Percentiles rank a stretch among this genome's conserved stretches.
These are phyloP conservation scores for Conopomorpha cramerella DNA, from an alignment of 1,140 invertebrate species.

Conservation along the genomic window DNA sequence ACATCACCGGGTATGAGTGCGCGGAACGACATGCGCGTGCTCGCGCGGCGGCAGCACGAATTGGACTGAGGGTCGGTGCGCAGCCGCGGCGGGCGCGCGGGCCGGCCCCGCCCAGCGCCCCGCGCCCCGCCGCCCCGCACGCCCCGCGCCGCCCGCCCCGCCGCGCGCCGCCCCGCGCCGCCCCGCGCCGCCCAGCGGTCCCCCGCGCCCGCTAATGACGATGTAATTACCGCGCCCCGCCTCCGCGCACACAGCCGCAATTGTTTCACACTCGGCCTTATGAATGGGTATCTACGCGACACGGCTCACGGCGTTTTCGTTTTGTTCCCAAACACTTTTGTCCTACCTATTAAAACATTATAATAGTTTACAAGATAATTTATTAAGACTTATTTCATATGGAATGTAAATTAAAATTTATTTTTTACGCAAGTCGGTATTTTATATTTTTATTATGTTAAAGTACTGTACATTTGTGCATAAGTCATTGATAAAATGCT, in stretches of 20 bases:
- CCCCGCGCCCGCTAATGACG: slow-evolving; percentile 11
- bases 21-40: slow-evolving; percentile 56
- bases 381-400: neutral
- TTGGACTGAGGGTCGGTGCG: slow-evolving; percentile 40
- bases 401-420: neutral
- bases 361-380: neutral
- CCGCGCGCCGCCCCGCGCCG: slow-evolving; percentile 16
- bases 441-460: too few species aligned
- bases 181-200: slow-evolving; percentile 11
- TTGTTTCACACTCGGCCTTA: neutral
- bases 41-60: slow-evolving; percentile 51
- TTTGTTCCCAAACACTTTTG: too few species aligned
- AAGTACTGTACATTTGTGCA: too few species aligned
- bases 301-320: too few species aligned
- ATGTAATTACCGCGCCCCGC: slow-evolving; percentile 10
- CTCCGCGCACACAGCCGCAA: neutral
- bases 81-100: slow-evolving; percentile 26
- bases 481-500: too few species aligned
- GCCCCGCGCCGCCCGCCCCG: slow-evolving; percentile 19
- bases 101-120: slow-evolving; percentile 25
- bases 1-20: slow-evolving; percentile 41
- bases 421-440: too few species aligned
- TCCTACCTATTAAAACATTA: too few species aligned
- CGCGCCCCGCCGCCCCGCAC: slow-evolving; percentile 4
- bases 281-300: too few species aligned